Evolutionary conservation across 2,888 invertebrate species (phyloP), one percentile per base, ranked within the genome.

Genomic region (Blomia tropicalis): DNA sequence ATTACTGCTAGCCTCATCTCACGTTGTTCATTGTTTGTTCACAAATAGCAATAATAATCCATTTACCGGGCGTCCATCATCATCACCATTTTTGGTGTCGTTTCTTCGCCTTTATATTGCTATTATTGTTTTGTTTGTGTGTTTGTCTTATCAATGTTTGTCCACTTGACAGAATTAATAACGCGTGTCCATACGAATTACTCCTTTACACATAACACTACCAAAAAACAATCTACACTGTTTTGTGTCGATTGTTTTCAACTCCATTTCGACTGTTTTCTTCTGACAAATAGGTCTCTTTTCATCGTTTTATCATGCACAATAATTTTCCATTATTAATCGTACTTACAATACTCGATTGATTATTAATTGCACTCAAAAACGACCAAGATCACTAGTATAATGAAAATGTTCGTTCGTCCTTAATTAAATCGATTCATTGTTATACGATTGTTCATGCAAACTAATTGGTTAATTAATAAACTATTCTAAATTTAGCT

Each of bases 131-230:
- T 41, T 19, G 51, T 14, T n/a, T 47, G 51, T n/a, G 7, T 36
- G 7, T 36, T 7, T 36, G 7, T 36, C 7, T 47, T 47, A 47
- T 47, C 51, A 47, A 47, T n/a, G 51, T 47, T 7, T 11, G 51
- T 47, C 51, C 51, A 47, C 51, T 47, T 47, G 22, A n/a, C 51
- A 19, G 27, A 47, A 47, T 47, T 47, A 47, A 47, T 47, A 47
- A 47, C 51, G 51, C 51, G 51, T 47, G 51, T 47, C 51, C 7
- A 7, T 36, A 17, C 7, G 36, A 36, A 36, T 36, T 36, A 17
- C 36, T 36, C 36, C 36, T n/a, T n/a, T n/a, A n/a, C n/a, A n/a
- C n/a, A n/a, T n/a, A n/a, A n/a, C n/a, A n/a, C n/a, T n/a, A n/a
- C n/a, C n/a, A n/a, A n/a, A n/a, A n/a, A n/a, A n/a, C n/a, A n/a